These are phyloP conservation scores for Balaeniceps rex DNA, from an alignment of 2,113 vertebrate genomes.

Conservation along the genomic window DNA sequence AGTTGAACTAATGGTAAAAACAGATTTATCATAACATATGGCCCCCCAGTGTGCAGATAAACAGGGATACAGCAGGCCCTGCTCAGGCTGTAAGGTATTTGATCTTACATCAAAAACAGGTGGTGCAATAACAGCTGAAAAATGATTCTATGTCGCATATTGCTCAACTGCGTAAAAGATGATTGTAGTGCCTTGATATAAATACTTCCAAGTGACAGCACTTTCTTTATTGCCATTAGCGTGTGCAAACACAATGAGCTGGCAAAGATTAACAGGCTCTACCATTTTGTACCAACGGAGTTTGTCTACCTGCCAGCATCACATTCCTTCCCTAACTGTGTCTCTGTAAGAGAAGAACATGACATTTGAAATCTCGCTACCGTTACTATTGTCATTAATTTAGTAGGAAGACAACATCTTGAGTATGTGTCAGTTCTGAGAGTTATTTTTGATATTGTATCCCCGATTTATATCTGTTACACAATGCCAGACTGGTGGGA, in stretches of 20 bases:
- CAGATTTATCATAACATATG: not conserved
- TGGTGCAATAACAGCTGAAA: not conserved
- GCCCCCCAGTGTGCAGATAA: not conserved
- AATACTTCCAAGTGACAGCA: not conserved
- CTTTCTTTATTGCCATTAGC: not conserved
- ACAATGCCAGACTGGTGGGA: not conserved
- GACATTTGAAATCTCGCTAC: not conserved
- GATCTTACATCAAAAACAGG: not conserved
- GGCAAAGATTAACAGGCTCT: not conserved
- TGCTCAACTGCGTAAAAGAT: not conserved
- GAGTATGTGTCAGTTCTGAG: not conserved
- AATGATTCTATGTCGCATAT: not conserved
- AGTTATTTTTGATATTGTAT: not conserved
- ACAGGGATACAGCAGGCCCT: not conserved
- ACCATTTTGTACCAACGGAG: not conserved
- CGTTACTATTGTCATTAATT: not conserved
- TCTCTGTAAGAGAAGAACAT: not conserved
- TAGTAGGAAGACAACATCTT: not conserved
- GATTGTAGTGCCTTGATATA: not conserved
- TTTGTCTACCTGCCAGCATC: not conserved
- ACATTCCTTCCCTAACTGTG: not conserved
- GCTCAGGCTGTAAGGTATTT: not conserved
- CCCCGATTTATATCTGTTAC: not conserved
- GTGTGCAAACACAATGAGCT: not conserved
- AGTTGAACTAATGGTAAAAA: not conserved